phyloP scores from a whole-genome alignment of 2,113 vertebrate genomes.

The Chaenocephalus aceratus region DNA sequence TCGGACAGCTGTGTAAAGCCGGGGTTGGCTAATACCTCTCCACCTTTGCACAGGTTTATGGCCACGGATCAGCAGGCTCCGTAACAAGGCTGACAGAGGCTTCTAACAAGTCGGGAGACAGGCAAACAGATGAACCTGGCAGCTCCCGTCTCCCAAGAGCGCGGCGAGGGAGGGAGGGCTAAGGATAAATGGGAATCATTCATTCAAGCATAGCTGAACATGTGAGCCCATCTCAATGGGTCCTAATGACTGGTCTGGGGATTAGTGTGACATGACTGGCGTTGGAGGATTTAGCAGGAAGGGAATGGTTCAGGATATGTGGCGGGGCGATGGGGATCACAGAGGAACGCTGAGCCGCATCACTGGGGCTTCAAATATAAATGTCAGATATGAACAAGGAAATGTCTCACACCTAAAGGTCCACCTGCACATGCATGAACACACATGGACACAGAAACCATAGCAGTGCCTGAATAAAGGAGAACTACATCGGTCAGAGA shows the following conservation, averaged over 20 bases:
- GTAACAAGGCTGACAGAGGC: conserved; percentile 72
- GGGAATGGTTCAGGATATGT: neutral
- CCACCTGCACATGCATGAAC: neutral
- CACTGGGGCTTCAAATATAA: neutral
- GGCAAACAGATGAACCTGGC: conserved; percentile 55
- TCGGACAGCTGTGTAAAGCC: conserved; percentile 71
- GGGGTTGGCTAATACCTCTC: conserved; percentile 53
- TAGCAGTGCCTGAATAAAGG: neutral
- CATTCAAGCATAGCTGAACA: conserved; percentile 60
- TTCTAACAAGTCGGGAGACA: conserved; percentile 65
- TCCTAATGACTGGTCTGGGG: conserved; percentile 60
- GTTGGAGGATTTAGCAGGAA: conserved; percentile 44
- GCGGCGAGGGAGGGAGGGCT: neutral
- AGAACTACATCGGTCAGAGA: neutral
- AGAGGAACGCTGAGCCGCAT: neutral
- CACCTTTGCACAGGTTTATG: conserved; percentile 71
- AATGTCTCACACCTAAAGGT: neutral
- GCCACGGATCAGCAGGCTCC: conserved; percentile 69
- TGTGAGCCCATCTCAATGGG: conserved; percentile 53
- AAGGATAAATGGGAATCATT: conserved; percentile 64
- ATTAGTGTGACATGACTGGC: conserved; percentile 41
- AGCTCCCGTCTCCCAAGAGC: conserved; percentile 55
- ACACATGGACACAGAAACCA: neutral
- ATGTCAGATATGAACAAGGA: conserved; percentile 3
- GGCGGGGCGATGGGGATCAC: neutral